Conservation (phyloP, 2,113 vertebrate species). For the Phalacrocorax carbo region DNA sequence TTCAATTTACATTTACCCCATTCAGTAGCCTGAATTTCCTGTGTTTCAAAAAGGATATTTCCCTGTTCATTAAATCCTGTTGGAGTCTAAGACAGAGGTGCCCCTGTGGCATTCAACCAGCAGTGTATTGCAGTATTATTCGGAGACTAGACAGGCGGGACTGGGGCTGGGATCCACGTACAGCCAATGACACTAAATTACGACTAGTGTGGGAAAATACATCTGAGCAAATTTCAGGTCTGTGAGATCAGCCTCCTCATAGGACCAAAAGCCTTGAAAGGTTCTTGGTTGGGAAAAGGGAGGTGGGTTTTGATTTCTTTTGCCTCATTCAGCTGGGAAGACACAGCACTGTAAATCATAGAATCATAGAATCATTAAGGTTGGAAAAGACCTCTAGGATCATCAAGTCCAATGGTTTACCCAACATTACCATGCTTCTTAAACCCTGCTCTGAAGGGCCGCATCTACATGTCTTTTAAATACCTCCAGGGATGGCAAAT, state of each 20-base stretch:
- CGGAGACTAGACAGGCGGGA: not conserved
- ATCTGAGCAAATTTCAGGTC: not conserved
- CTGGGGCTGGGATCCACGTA: not conserved
- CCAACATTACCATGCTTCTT: too few relatives aligned
- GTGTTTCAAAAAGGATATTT: constrained; percentile 48
- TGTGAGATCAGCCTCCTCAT: not conserved
- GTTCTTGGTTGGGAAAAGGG: not conserved
- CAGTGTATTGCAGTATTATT: not conserved
- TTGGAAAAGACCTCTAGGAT: too few relatives aligned
- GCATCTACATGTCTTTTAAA: too few relatives aligned
- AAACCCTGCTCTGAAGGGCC: too few relatives aligned
- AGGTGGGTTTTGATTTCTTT: not conserved
- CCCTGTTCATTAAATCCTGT: constrained; percentile 21
- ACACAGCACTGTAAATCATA: not conserved
- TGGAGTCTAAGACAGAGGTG: not conserved
- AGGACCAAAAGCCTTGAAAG: not conserved
- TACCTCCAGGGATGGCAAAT: not conserved
- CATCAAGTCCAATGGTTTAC: too few relatives aligned
- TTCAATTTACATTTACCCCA: not conserved
- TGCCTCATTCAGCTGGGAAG: not conserved
- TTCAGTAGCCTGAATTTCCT: not conserved
- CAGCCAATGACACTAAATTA: constrained; percentile 8
- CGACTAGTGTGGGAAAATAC: not conserved
- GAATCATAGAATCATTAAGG: too few relatives aligned
- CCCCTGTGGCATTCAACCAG: constrained; percentile 7